Conservation (phyloP, 2,888 invertebrate species). For the Himalopsyche kuldschensis region DNA sequence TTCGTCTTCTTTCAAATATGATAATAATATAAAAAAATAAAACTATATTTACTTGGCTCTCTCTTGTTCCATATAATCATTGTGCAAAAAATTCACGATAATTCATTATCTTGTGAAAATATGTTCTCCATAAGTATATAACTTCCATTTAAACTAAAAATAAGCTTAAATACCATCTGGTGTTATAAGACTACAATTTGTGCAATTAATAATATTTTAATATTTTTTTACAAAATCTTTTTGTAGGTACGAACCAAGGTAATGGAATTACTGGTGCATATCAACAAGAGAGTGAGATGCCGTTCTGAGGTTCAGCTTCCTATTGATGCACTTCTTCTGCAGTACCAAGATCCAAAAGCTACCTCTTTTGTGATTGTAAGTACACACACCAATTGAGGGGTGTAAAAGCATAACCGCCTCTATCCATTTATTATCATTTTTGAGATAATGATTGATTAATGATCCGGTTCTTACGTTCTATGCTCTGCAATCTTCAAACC, state of each 20-base stretch:
- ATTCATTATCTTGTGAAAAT: too few relatives aligned
- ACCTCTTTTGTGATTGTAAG: constrained; percentile 79
- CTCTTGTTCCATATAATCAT: too few relatives aligned
- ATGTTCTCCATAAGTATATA: too few relatives aligned
- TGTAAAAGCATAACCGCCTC: too few relatives aligned
- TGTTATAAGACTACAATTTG: background rate
- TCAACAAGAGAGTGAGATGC: constrained; percentile 87
- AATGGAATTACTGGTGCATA: constrained; percentile 88
- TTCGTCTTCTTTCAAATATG: constrained; percentile 56
- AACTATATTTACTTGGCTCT: too few relatives aligned
- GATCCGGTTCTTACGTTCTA: too few relatives aligned
- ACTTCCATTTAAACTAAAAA: too few relatives aligned
- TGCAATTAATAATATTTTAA: background rate
- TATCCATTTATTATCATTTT: too few relatives aligned
- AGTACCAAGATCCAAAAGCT: constrained; percentile 76
- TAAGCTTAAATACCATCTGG: background rate
- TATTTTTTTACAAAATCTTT: background rate
- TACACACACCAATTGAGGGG: constrained; percentile 40
- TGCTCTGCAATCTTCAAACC: too few relatives aligned
- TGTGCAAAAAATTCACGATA: too few relatives aligned
- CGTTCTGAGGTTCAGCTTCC: constrained; percentile 83
- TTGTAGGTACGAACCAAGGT: constrained; percentile 70
- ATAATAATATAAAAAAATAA: too few relatives aligned
- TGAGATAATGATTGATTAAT: too few relatives aligned
- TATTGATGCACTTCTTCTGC: constrained; percentile 77